Conservation (phyloP, 1,140 invertebrate species). For the Danaus plexippus region DNA sequence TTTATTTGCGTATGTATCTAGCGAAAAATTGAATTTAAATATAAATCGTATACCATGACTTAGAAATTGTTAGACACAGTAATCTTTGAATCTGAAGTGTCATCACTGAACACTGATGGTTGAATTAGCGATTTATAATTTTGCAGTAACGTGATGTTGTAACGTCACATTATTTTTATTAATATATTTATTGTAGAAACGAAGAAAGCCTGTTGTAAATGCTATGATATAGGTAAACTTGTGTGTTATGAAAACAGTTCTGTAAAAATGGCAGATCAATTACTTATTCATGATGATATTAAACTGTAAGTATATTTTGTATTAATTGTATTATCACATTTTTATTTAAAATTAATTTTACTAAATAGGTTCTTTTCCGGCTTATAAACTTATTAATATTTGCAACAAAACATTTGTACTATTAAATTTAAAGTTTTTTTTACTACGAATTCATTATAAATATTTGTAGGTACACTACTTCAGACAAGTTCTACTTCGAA, state of each 20-base stretch:
- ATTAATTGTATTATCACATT: background rate
- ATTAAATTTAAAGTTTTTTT: slow-evolving; percentile 4
- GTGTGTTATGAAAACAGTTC: slow-evolving; percentile 8
- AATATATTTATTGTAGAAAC: too few relatives aligned
- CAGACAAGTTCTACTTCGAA: slow-evolving; percentile 62
- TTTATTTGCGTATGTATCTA: too few relatives aligned
- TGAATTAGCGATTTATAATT: too few relatives aligned
- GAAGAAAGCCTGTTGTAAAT: slow-evolving; percentile 13
- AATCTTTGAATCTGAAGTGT: background rate
- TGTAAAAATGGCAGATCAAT: slow-evolving; percentile 55
- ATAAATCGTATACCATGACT: slow-evolving; percentile 6
- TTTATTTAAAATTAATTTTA: background rate
- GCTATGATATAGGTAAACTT: slow-evolving; percentile 26
- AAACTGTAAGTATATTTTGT: slow-evolving; percentile 48
- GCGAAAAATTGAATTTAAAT: too few relatives aligned
- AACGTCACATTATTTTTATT: too few relatives aligned
- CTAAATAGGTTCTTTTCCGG: background rate
- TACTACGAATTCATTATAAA: slow-evolving; percentile 8
- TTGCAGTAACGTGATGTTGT: too few relatives aligned
- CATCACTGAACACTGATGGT: too few relatives aligned
- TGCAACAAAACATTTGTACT: background rate
- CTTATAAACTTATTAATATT: slow-evolving; percentile 3
- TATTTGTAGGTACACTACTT: slow-evolving; percentile 56
- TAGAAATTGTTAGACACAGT: slow-evolving; percentile 6
- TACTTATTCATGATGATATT: slow-evolving; percentile 61